Evolutionary conservation across 2,113 vertebrate species (phyloP).

Genomic region (Anhinga rufa): DNA sequence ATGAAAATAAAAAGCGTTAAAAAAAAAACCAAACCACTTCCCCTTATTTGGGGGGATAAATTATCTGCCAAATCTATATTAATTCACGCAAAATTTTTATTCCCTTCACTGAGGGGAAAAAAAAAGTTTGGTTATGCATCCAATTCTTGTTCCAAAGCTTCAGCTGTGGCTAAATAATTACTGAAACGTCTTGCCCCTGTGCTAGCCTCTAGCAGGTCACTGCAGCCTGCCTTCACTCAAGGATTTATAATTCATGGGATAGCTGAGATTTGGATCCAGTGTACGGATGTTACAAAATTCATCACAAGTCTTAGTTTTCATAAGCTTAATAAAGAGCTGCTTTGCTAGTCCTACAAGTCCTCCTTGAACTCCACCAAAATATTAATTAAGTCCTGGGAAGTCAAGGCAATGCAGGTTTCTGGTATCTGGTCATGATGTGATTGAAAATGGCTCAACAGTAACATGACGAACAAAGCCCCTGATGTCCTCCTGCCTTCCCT

Average conservation of each 20-base stretch:
- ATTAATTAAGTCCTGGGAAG: background rate
- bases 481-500: background rate
- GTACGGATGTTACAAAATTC: background rate
- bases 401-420: background rate
- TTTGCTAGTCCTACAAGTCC: slow-evolving; percentile 25
- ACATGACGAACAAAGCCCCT: background rate
- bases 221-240: background rate
- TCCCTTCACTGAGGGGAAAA: background rate
- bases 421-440: background rate
- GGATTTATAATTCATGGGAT: background rate
- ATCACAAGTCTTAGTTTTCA: background rate
- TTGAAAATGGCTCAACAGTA: background rate
- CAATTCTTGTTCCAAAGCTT: background rate
- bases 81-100: background rate
- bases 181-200: background rate
- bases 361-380: slow-evolving; percentile 12
- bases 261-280: background rate
- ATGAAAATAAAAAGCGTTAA: background rate
- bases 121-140: background rate
- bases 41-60: background rate
- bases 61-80: background rate
- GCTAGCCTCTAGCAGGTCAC: background rate
- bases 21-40: background rate
- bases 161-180: background rate
- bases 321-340: background rate